Evolutionary conservation across 2,888 invertebrate species (phyloP).

Genomic region (Eupithecia vulgata): DNA sequence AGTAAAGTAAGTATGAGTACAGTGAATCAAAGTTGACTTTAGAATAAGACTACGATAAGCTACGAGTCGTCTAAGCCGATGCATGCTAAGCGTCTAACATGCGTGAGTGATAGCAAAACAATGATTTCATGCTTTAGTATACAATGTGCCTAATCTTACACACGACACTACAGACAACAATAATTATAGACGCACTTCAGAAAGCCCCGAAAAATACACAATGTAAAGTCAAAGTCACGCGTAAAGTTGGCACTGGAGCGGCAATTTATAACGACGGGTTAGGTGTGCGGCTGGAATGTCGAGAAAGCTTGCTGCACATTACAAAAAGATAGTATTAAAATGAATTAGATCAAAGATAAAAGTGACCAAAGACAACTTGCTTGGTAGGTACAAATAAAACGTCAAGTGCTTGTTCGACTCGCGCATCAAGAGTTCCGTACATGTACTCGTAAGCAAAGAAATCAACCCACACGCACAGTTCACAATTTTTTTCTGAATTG

Average conservation of each 20-base stretch:
- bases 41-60: background rate
- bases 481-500: no score
- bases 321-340: background rate
- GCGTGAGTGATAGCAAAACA: background rate
- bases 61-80: background rate
- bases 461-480: no score
- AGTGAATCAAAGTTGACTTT: background rate
- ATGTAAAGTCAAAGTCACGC: constrained; percentile 38
- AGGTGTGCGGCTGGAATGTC: constrained; percentile 10
- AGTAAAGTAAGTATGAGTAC: background rate
- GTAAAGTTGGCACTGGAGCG: constrained; percentile 34
- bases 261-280: constrained; percentile 30
- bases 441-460: no score
- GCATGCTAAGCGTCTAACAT: background rate
- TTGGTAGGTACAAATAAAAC: background rate
- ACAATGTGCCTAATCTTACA: constrained; percentile 41
- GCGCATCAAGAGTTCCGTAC: no score
- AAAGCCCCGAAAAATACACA: constrained; percentile 33
- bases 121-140: constrained; percentile 9
- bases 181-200: constrained; percentile 55
- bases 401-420: no score
- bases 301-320: constrained; percentile 1
- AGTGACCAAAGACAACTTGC: background rate
- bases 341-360: background rate
- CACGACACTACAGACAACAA: constrained; percentile 55